Evolutionary conservation across 2,113 vertebrate genomes (phyloP).

Genomic region (Murina feae): DNA sequence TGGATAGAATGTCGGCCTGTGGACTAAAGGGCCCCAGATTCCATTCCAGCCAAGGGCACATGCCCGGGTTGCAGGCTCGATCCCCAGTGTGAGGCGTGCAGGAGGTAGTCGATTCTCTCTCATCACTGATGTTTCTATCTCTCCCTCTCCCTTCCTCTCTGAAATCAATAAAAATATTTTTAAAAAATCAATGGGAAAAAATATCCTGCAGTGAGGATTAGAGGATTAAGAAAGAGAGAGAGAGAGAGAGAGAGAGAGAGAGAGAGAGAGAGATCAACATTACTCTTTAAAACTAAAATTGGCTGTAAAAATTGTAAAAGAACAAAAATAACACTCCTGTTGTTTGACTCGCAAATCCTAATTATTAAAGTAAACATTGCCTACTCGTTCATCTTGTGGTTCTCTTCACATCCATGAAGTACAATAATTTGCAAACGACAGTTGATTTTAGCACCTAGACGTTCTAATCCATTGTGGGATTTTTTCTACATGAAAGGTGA

Average conservation of each 20-base stretch:
- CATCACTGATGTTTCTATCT: too few species aligned
- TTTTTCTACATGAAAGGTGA: neutral
- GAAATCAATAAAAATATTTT: too few species aligned
- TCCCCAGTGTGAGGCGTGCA: too few species aligned
- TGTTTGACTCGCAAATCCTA: neutral
- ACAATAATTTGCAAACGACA: neutral
- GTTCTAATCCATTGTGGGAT: neutral
- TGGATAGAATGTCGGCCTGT: too few species aligned
- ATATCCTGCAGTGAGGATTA: too few species aligned
- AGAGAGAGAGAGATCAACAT: neutral
- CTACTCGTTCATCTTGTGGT: neutral
- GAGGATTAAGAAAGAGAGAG: too few species aligned
- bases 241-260: too few species aligned
- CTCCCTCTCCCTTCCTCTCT: too few species aligned
- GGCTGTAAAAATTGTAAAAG: neutral
- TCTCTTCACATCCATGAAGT: neutral
- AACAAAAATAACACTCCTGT: neutral
- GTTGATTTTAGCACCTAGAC: neutral
- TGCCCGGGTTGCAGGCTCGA: too few species aligned
- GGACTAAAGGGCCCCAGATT: neutral
- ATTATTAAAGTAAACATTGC: neutral
- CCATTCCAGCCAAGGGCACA: too few species aligned
- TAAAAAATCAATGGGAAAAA: too few species aligned
- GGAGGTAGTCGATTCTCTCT: too few species aligned
- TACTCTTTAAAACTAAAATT: neutral